Percentiles rank a stretch among this genome's conserved stretches.
phyloP scores from a whole-genome alignment of 2,113 vertebrate genomes.

The Mirounga angustirostris region DNA sequence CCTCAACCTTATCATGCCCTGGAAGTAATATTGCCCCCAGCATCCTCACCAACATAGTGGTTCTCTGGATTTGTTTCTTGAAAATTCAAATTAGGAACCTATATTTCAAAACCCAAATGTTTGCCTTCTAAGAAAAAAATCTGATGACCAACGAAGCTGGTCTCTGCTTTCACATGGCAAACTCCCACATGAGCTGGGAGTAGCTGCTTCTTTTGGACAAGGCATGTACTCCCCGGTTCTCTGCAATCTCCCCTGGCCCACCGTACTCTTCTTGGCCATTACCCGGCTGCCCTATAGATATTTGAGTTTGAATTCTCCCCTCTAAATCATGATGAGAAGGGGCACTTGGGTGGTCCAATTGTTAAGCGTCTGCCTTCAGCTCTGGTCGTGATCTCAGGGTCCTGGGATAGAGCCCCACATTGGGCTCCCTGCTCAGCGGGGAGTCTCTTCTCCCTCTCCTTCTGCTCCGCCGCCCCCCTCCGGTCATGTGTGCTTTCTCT shows the following conservation, averaged over 20 bases:
- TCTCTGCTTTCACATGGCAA: not conserved
- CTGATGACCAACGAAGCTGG: not conserved
- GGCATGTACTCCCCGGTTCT: not conserved
- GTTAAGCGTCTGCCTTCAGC: not conserved
- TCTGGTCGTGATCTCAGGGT: not conserved
- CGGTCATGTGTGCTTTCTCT: not conserved
- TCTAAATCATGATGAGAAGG: not conserved
- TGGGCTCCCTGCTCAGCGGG: not conserved
- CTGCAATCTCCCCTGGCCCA: rapidly evolving
- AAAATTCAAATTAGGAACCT: not conserved
- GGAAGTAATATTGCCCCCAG: rapidly evolving
- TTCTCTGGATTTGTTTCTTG: not conserved
- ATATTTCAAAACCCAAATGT: not conserved
- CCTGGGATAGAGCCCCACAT: not conserved
- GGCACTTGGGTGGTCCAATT: not conserved
- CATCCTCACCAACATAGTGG: not conserved
- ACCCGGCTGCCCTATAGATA: not conserved
- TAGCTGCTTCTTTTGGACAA: not conserved
- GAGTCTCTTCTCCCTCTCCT: not conserved
- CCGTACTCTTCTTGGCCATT: too few species aligned
- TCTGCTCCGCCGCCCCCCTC: rapidly evolving
- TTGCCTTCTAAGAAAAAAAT: not conserved
- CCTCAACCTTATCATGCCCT: not conserved
- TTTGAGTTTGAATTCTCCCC: not conserved
- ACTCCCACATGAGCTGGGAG: too few species aligned